Conservation (phyloP, 2,113 vertebrate genomes). For the Dendrocopos noguchii region DNA sequence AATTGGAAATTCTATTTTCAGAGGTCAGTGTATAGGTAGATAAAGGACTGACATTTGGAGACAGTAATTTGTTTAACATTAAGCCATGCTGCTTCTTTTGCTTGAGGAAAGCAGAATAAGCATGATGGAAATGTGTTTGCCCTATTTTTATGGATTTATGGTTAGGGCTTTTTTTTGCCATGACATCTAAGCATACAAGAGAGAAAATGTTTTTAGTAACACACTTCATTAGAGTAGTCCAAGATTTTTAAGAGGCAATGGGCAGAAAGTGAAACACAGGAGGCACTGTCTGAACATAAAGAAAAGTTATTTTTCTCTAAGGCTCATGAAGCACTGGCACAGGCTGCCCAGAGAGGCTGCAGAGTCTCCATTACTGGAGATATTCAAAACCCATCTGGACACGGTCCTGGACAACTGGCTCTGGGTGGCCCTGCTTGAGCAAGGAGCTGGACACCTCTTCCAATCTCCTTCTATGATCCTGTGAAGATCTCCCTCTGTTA, state of each 20-base stretch:
- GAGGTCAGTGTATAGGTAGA: not conserved
- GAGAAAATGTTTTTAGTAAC: not conserved
- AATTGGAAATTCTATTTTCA: slow-evolving; percentile 13
- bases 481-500: not conserved
- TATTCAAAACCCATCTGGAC: not conserved
- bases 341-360: not conserved
- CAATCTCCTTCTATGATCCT: not conserved
- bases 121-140: not conserved
- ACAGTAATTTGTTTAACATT: not conserved
- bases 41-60: not conserved
- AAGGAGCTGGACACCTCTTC: not conserved
- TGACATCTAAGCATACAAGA: not conserved
- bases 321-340: not conserved
- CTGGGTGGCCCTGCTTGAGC: not conserved
- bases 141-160: not conserved
- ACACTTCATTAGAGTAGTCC: not conserved
- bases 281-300: not conserved
- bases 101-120: not conserved
- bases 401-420: not conserved
- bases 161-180: not conserved
- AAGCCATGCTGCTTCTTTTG: not conserved
- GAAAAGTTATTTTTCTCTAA: not conserved
- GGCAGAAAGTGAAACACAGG: not conserved
- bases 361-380: not conserved
- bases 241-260: not conserved